Evolutionary conservation across 2,888 invertebrate genomes (phyloP), one percentile per base, ranked within the genome.

Genomic region (Ceraclea dissimilis): DNA sequence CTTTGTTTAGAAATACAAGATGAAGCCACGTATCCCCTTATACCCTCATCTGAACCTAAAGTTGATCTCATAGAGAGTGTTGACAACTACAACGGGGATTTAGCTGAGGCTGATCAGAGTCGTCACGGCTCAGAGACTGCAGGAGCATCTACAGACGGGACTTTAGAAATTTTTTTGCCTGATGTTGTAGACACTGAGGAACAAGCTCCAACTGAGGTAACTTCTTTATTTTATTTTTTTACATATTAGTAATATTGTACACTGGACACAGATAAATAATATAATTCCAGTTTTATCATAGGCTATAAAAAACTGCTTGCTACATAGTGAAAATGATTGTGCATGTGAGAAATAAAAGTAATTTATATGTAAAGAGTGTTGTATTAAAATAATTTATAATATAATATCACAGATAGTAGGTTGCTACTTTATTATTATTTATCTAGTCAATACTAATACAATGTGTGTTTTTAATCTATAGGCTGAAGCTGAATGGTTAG

Each of bases 41-140:
- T 26, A 6, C 20, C 34, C 20, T 33, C 50, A 22, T 22, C 57
- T n/a, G 77, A 75, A 55, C 72, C 71, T 31, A 76, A 76, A 63
- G 72, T 74, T 26, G 77, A 76, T 64, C 67, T 77, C 56, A 70
- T 76, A 21, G 71, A 74, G 62, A 74, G 74, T 65, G 74, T 75
- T 18, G 79, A 78, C 63, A 80, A 80, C 68, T 79, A 81, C 60
- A 84, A 90, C 67, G 88, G 84, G 21, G 90, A 90, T 66, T 71
- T 90, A 62, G 88, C 89, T 0, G 90, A 90, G 70, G 89, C 89
- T 10, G 90, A 90, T 73, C 89, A 89, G 70, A 85, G 85, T 52
- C 79, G 85, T 63, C 78, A 73, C 10, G 70, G 59, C 6, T 54
- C 58, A 11, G 62, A 60, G 16, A 70, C 52, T 2, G 31, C 34